Percentiles rank a stretch among this genome's conserved stretches.
phyloP scores from a whole-genome alignment of 30 jellyfish, hydroid and myxozoan species.

The Cassiopea xamachana region DNA sequence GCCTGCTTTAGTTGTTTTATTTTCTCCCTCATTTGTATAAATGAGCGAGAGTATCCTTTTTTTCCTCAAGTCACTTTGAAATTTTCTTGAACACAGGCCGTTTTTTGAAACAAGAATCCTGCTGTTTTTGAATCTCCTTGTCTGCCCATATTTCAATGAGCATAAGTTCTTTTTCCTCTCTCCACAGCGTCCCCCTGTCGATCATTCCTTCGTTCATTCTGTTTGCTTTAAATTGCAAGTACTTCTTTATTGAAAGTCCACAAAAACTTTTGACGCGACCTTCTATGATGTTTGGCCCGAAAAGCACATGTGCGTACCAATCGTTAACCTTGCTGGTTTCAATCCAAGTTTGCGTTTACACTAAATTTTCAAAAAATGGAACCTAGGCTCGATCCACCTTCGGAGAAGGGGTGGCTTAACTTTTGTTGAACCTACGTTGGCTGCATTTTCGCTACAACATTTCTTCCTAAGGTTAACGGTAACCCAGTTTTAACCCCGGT shows the following conservation, averaged over 20 bases:
- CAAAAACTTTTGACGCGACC: background rate
- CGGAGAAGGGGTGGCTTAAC: constrained; percentile 35
- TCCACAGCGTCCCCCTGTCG: constrained; percentile 46
- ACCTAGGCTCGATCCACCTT: constrained; percentile 52
- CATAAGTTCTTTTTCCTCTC: constrained; percentile 23
- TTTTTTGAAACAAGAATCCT: constrained; percentile 15
- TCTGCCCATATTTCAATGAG: constrained; percentile 62
- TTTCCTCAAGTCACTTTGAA: constrained; percentile 19
- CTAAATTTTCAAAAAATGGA: constrained; percentile 28
- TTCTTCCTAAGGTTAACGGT: constrained; percentile 1
- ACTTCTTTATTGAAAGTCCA: background rate
- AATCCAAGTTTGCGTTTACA: constrained; percentile 55
- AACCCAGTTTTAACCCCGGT: constrained; percentile 52
- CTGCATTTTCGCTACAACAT: constrained; percentile 17
- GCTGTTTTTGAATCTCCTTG: constrained; percentile 66
- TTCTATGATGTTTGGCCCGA: background rate
- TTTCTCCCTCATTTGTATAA: constrained; percentile 37
- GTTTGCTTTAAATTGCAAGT: background rate
- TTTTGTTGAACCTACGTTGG: constrained; percentile 43
- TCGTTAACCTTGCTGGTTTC: constrained; percentile 34
- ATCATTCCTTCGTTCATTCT: constrained; percentile 18
- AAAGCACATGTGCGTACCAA: background rate
- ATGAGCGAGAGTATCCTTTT: constrained; percentile 1
- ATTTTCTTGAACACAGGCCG: constrained; percentile 13
- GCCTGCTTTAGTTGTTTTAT: constrained; percentile 45